Base-by-base conservation (phyloP, 2,888 invertebrate species). In the Zaprionus lineosus region DNA sequence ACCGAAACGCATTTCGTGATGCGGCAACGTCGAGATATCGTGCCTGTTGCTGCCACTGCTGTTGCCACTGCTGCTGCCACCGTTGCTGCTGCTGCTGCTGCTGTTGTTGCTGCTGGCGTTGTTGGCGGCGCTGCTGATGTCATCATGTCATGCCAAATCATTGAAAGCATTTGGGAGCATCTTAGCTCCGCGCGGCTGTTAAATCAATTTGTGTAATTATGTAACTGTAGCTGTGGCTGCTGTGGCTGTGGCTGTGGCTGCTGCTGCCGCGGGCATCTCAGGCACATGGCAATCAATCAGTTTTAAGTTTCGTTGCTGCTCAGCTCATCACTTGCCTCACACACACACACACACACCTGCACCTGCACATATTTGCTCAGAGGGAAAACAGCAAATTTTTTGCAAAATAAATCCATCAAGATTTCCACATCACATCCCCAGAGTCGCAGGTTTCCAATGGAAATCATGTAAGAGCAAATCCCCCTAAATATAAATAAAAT, bases 1-100 rank as follows among this genome's bases (percentile, higher is more conserved):
- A 78, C 85, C 83, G 53, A 82, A 74, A 78, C 71, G 79, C 79
- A 85, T 84, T 82, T 74, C 76, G 76, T 76, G 85, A 50, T 75
- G 71, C 75, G 47, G 44, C 63, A 63, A 44, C 58, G 39, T 34
- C 26, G 43, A 16, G 8, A 26, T 53, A 21, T 65, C 66, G 66
- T 67, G 64, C 36, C 41, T 11, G 18, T 11, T 44, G 48, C 52
- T 50, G 24, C 50, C 41, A 36, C 12, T 39, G 51, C 41, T 46
- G 66, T 40, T 31, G 47, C 29, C 15, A 24, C 8, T 11, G 43
- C 12, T 12, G 19, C 19, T 24, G 39, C 7, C n/a, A 37, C 16
- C 18, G 36, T 3, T 44, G 24, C 33, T 21, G 33, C n/a, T 12
- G 14, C 3, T 11, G 40, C 19, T 52, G 62, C 18, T 36, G 52